Conservation (phyloP, 2,888 invertebrate species). For the Selenia dentaria region DNA sequence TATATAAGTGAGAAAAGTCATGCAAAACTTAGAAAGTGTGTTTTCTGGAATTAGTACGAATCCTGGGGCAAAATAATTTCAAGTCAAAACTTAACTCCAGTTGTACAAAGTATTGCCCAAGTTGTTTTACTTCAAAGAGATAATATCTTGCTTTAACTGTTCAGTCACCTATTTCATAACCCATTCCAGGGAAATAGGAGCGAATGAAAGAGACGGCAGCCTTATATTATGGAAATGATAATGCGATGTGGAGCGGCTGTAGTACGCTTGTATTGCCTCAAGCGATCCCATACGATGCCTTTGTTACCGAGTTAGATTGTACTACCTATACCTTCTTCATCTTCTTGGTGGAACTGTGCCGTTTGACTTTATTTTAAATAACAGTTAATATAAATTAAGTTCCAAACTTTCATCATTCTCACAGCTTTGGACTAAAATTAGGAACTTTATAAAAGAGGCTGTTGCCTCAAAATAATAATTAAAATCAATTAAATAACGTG, state of each 20-base stretch:
- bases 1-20: too few relatives aligned
- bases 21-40: too few relatives aligned
- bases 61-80: too few relatives aligned
- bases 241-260: conserved; percentile 5
- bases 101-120: too few relatives aligned
- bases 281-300: conserved; percentile 18
- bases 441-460: too few relatives aligned
- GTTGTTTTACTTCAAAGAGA: conserved; percentile 11
- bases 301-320: conserved; percentile 12
- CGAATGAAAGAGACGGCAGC: conserved; percentile 7
- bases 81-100: conserved; percentile 6
- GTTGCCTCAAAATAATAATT: too few relatives aligned
- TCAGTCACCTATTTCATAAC: conserved; percentile 9
- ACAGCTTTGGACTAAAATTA: too few relatives aligned
- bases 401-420: too few relatives aligned
- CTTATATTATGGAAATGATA: conserved; percentile 10
- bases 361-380: background rate
- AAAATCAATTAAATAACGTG: too few relatives aligned
- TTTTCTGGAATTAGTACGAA: too few relatives aligned
- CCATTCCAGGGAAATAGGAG: background rate
- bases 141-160: conserved; percentile 7
- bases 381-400: too few relatives aligned
- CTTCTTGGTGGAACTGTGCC: conserved; percentile 1
- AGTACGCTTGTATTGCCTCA: conserved; percentile 15
- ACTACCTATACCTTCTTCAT: conserved; percentile 4